Base-by-base conservation (phyloP, 92 coral and sea anemone species). In the Palythoa caribaeorum region DNA sequence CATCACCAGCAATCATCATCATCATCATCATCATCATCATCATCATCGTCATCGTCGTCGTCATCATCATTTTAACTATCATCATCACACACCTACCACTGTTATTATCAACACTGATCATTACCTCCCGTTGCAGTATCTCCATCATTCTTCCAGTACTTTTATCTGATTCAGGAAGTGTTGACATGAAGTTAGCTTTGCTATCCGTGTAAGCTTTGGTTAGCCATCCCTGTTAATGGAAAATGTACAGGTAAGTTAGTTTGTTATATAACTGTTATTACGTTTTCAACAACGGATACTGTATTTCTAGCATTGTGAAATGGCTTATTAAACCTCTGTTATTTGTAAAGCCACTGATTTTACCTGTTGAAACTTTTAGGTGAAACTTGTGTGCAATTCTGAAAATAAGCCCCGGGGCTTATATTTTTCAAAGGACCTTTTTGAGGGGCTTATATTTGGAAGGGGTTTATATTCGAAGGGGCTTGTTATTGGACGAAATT, bases 121-220 rank as follows among this genome's bases (percentile, higher is more conserved):
- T 37, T 78, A 95, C 99, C 96, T 97, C 92, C 81, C 95, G 90
- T 38, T 91, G 97, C 38, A 97, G 93, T 28, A 95, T 91, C 28
- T 91, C 96, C 85, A 93, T 88, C 93, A 97, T 88, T 47, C 87
- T 92, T 47, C 92, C 97, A 73, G 83, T 93, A 57, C 90, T 92
- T 47, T 93, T 88, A 76, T 88, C 88, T 52, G 84, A 78, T 90
- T 96, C 98, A 91, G 99, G 96, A 73, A 97, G 73, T 66, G 90
- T 89, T 9, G 93, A 78, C 93, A 94, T 76, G 36, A 97, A 88
- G 88, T 94, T 94, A 44, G 93, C 73, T 88, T 97, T 95, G 92
- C 94, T 90, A 48, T 92, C 91, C 52, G 94, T 90, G 52, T 95
- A 92, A 38, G 89, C 83, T 17, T 88, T 93, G 13, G 83, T 71